Evolutionary conservation across 2,113 vertebrate species (phyloP), one percentile per base, ranked within the genome.

Genomic region (Montifringilla adamsi): DNA sequence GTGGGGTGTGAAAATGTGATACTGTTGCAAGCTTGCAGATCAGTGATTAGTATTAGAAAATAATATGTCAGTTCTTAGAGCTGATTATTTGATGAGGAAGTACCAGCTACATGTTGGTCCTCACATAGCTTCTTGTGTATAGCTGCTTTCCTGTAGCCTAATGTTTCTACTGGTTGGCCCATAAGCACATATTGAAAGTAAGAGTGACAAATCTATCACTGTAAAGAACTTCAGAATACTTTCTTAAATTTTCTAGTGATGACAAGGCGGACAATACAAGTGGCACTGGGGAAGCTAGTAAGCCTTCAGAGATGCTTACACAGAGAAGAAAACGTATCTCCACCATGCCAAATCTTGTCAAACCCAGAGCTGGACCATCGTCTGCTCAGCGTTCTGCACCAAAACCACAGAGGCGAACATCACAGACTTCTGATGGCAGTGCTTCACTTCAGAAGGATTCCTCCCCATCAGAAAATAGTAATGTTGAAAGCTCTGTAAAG

Each of bases 251-350:
- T 97, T 94, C 33, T 89, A 99, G 99, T 15, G 90, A 97, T 95
- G 96, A 92, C 69, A 97, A 95, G 73, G 94, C 84, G 12, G 88
- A 93, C 89, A 93, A 56, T 90, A 90, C 78, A 33, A 97, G 95
- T 68, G 94, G 88, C 60, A 66, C 94, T 59, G 95, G 86, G 89
- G 91, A 96, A 94, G 75, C 85, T 73, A 95, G 78, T 78, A 95
- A 97, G 72, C 80, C 89, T 84, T 68, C 97, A n/a, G 92, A 97
- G 44, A 84, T 97, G 78, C 97, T 96, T 52, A 70, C 97, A 6
- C 99, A 98, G 95, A 98, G 99, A 95, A 98, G 99, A 97, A 99
- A 99, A 85, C 98, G 98, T 21, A 97, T 99, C 89, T 98, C 98
- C 66, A 98, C 98, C 73, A 96, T 98, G 89, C 98, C 98, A 44